phyloP scores from a whole-genome alignment of 2,113 vertebrate genomes.

The Paralichthys olivaceus region DNA sequence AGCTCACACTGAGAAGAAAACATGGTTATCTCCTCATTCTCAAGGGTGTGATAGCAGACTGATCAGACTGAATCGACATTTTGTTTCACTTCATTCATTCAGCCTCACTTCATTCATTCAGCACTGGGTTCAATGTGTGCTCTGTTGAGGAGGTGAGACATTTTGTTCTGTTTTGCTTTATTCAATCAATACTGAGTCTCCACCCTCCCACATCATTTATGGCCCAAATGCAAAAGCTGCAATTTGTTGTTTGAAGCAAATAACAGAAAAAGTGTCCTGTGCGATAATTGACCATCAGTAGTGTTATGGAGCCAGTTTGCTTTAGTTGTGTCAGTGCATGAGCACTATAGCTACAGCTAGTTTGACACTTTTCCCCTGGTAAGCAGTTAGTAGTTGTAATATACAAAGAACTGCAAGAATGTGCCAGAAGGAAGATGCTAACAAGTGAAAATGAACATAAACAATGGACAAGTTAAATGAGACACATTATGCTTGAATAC shows the following conservation, averaged over 20 bases:
- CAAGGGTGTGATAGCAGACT: neutral
- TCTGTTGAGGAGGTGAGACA: neutral
- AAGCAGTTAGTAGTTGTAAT: neutral
- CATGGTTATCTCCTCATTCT: neutral
- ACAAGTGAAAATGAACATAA: neutral
- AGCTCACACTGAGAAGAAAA: constrained; percentile 1
- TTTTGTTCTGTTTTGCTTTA: neutral
- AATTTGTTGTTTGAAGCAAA: neutral
- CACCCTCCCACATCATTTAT: neutral
- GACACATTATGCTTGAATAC: neutral
- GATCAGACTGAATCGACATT: neutral
- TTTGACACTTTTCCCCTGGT: neutral
- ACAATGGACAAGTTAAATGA: neutral
- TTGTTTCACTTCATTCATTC: constrained; percentile 12
- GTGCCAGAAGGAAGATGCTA: neutral
- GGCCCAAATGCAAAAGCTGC: neutral
- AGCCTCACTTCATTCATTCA: neutral
- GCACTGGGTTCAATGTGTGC: neutral
- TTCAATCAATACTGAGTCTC: neutral
- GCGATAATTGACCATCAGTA: no score
- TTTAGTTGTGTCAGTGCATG: no score
- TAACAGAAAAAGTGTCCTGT: neutral
- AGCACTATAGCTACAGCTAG: no score
- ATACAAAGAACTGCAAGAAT: neutral
- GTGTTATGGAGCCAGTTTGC: neutral